phyloP scores from a whole-genome alignment of 2,113 vertebrate genomes.

The Neodontobutis hainanensis region DNA sequence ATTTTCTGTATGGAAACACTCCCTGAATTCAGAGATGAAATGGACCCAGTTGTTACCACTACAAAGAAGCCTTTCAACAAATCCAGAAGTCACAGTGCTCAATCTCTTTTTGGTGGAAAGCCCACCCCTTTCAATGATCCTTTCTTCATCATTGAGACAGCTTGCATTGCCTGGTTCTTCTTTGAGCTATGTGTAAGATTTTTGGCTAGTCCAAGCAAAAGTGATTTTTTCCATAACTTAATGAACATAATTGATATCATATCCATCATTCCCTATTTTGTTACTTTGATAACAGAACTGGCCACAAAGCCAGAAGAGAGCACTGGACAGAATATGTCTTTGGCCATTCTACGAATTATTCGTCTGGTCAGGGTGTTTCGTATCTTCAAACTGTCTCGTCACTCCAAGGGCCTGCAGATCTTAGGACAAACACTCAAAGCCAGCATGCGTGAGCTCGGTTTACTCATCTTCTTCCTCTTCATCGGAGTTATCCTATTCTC shows the following conservation, averaged over 20 bases:
- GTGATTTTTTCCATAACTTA: conserved; percentile 91
- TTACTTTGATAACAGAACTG: conserved; percentile 89
- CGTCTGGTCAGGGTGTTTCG: conserved; percentile 95
- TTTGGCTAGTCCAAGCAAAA: conserved; percentile 91
- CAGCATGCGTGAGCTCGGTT: conserved; percentile 88
- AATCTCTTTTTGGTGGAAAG: conserved; percentile 31
- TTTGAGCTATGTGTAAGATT: conserved; percentile 91
- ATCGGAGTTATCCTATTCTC: conserved; percentile 98
- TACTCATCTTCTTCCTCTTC: conserved; percentile 98
- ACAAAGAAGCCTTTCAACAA: conserved; percentile 58
- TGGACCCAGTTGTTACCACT: conserved; percentile 58
- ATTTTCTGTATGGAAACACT: conserved; percentile 97
- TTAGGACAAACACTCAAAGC: conserved; percentile 92
- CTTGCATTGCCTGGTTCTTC: conserved; percentile 94
- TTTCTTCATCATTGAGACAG: conserved; percentile 93
- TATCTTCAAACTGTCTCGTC: conserved; percentile 95
- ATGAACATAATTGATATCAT: conserved; percentile 98
- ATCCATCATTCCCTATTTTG: conserved; percentile 96
- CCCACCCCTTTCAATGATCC: conserved; percentile 87
- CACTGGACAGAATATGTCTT: conserved; percentile 92
- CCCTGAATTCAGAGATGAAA: conserved; percentile 92
- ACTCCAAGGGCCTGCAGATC: conserved; percentile 92
- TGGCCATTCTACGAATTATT: conserved; percentile 94
- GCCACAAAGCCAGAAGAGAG: conserved; percentile 83
- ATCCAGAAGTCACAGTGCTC: conserved; percentile 34